Evolutionary conservation across 2,797 vertebrate species (phyloP), one percentile per base, ranked within the genome.

Genomic region (Schizopygopsis pylzovi): DNA sequence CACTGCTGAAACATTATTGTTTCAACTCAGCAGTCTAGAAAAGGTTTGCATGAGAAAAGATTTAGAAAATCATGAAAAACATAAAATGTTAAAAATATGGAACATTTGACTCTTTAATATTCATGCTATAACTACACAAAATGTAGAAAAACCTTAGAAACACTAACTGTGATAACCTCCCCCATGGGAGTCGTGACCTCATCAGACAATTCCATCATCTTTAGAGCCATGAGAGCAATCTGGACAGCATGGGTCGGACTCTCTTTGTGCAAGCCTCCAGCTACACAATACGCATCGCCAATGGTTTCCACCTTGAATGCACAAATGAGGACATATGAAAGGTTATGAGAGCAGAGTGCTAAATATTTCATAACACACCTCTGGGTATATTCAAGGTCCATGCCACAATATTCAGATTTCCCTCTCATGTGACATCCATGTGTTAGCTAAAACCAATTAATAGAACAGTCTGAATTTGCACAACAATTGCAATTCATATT

Each of bases 171-270:
- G 92, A 99, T 99, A 79, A 94, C 95, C 76, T 99, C 98, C 90
- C 98, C 98, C 43, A 97, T 97, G 76, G 98, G 98, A 84, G 98
- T 98, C 93, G 94, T 96, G 87, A 99, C 98, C 87, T 98, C 97
- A 25, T 96, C 95, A 54, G 98, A 99, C 49, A 99, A 96, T 88
- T 98, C 98, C 96, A 99, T 99, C 98, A 99, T 99, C 94, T 97
- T 99, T 92, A 99, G 92, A 65, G 98, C 97, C 98, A 99, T 99
- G 88, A 97, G 92, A 6, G 98, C 97, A 89, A 99, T 97, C 90
- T 98, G 98, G 87, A 97, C 94, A 1, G 98, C 98, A 0, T 99
- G 98, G 2, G 95, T 98, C 70, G 97, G 96, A 65, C 97, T 98
- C 92, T 98, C 97, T 91, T 96, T 99, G 92, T 99, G 98, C 39